Percentiles rank a stretch among this genome's conserved stretches.
phyloP scores from a whole-genome alignment of 2,113 vertebrate genomes.

The Mugil cephalus region DNA sequence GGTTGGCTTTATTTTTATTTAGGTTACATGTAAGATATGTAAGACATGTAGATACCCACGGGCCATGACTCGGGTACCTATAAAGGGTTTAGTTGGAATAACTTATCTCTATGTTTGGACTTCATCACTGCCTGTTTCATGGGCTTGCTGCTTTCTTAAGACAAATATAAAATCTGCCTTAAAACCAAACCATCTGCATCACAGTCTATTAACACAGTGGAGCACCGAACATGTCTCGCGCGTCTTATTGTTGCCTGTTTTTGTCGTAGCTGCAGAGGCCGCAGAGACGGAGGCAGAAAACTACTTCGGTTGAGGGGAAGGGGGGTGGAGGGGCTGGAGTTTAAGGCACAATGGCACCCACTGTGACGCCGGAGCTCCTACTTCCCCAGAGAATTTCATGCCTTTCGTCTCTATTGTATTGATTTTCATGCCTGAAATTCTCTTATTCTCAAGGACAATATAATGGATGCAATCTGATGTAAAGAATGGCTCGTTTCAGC shows the following conservation, averaged over 20 bases:
- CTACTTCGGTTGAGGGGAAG: conserved; percentile 6
- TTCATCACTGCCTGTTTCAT: background rate
- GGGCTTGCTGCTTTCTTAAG: no score
- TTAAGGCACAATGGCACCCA: conserved; percentile 67
- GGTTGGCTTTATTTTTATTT: no score
- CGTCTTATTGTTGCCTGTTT: conserved; percentile 42
- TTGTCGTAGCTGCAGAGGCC: conserved; percentile 42
- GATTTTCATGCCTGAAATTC: conserved; percentile 76
- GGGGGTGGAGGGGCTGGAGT: conserved; percentile 56
- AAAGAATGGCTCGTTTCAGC: conserved; percentile 69
- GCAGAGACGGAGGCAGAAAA: conserved; percentile 56
- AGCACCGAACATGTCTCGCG: background rate
- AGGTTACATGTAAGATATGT: no score
- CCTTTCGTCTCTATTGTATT: conserved; percentile 69
- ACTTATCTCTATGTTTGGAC: background rate
- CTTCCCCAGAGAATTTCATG: conserved; percentile 70
- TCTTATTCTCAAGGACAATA: conserved; percentile 69
- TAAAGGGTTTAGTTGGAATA: background rate
- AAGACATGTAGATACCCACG: no score
- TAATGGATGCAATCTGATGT: conserved; percentile 73
- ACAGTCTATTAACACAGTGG: background rate
- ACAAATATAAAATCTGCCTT: conserved; percentile 29
- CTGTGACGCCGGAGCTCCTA: conserved; percentile 69
- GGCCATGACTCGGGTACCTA: background rate
- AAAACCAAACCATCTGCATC: conserved; percentile 8